Evolutionary conservation across 2,113 vertebrate genomes (phyloP).

Genomic region (Camelus dromedarius): DNA sequence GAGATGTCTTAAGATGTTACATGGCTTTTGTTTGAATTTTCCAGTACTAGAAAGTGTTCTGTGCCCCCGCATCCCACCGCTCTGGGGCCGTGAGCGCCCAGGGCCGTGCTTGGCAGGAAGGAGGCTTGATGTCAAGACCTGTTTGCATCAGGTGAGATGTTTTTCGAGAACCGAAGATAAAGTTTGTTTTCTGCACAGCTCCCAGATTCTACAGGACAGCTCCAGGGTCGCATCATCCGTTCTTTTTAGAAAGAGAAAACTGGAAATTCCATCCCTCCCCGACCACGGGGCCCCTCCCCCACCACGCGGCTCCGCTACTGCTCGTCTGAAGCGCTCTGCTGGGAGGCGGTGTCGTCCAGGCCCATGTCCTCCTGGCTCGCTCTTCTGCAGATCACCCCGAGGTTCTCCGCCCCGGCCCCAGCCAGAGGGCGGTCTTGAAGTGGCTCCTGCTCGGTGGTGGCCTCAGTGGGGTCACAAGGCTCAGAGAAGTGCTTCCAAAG

Average conservation of each 20-base stretch:
- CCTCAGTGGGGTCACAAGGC: conserved; percentile 49
- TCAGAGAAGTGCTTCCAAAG: conserved; percentile 71
- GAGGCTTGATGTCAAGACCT: background rate
- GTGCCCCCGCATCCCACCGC: background rate
- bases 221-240: fast-evolving
- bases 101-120: background rate
- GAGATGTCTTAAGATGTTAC: background rate
- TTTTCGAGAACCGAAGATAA: conserved; percentile 65
- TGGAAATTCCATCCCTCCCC: background rate
- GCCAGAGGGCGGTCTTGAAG: fast-evolving
- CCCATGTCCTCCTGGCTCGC: conserved; percentile 83
- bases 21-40: conserved; percentile 42
- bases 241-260: background rate
- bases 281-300: fast-evolving
- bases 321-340: conserved; percentile 73
- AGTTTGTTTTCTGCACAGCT: background rate
- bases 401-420: background rate
- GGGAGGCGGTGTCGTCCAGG: conserved; percentile 79
- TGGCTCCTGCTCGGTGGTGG: background rate
- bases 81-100: background rate
- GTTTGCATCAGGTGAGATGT: background rate
- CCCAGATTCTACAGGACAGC: background rate
- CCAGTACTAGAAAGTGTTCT: background rate
- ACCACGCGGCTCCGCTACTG: background rate
- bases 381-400: conserved; percentile 61